Base-by-base conservation (phyloP, 2,113 vertebrate genomes). In the Probosciger aterrimus region DNA sequence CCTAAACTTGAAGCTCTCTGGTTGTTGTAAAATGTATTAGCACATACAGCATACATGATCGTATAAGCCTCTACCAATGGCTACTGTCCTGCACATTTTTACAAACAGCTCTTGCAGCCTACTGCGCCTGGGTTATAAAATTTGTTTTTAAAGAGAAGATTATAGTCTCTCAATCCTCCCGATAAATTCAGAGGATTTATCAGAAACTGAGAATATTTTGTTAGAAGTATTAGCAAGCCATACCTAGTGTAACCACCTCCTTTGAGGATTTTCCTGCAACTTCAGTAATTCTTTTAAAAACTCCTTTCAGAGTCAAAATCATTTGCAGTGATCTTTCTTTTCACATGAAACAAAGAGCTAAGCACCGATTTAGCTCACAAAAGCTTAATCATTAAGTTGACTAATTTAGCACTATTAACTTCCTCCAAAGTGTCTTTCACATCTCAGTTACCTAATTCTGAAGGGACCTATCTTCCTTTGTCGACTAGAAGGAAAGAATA, bases 221-320 rank as follows among this genome's bases (percentile, higher is more conserved):
- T 44, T 86, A 86, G 44, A 86, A 64, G 23, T 33, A 20, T 55
- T 94, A 90, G 73, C 43, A 86, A 81, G 73, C 53, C 44, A 81
- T 50, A 31, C 37, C 44, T 73, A 83, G 41, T 18, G 22, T 31
- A 68, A 73, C 43, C 62, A 76, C 4, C 10, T 59, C 35, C 50
- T 86, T 24, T 57, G 77, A 87, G 47, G 50, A 65, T 87, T 93
- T 87, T 82, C 31, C 52, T 49, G 16, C 24, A 79, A 69, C 65
- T 89, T 92, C 63, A 78, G 62, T 76, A 95, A 82, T 87, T 84
- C 41, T 91, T 95, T 84, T 76, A 27, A 85, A 84, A 92, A 82
- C 35, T 82, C 77, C 52, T 91, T 93, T 79, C 3, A 4, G 55
- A 91, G 31, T 62, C 82, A 91, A 82, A 89, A 85, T n/a, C 1